Conservation (phyloP, 2,113 vertebrate genomes). For the Malaclemys terrapin region DNA sequence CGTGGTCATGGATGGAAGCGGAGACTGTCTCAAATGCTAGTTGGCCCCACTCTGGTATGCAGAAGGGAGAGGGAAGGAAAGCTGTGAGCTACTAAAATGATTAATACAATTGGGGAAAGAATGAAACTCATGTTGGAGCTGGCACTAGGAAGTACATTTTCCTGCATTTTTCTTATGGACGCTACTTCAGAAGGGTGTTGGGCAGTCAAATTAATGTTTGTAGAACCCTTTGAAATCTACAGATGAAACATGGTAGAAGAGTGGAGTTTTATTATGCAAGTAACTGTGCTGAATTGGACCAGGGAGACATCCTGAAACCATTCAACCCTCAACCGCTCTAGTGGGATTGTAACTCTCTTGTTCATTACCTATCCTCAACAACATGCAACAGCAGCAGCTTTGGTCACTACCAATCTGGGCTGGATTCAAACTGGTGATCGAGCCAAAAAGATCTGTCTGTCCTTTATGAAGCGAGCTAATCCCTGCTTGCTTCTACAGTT, state of each 20-base stretch:
- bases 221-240: neutral
- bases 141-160: neutral
- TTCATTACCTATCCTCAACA: neutral
- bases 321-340: neutral
- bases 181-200: neutral
- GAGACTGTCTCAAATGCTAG: neutral
- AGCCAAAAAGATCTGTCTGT: neutral
- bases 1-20: fast-evolving
- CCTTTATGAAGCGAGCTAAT: neutral
- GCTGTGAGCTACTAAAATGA: fast-evolving
- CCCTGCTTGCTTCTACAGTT: neutral
- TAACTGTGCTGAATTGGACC: neutral
- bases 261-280: neutral
- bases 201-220: neutral
- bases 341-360: neutral
- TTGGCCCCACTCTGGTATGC: fast-evolving
- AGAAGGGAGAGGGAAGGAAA: neutral
- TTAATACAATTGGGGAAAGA: neutral
- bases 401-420: neutral
- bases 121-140: neutral
- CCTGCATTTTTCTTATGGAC: neutral
- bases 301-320: neutral
- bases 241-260: neutral
- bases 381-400: neutral
- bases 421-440: neutral